Evolutionary conservation across 2,888 invertebrate species (phyloP).

Genomic region (Bugulina stolonifera): DNA sequence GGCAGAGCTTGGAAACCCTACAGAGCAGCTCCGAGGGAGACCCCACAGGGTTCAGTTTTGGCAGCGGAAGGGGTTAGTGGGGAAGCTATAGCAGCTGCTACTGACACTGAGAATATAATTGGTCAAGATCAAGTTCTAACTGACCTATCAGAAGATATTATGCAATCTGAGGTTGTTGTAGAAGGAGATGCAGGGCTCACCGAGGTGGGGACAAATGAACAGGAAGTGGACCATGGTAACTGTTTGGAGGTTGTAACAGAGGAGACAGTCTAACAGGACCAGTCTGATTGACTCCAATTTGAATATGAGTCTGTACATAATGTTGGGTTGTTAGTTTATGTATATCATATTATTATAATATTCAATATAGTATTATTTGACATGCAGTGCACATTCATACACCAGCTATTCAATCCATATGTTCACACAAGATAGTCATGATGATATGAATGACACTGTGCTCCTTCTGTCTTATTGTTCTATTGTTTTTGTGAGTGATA

Average conservation of each 20-base stretch:
- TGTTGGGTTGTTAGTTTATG: too few relatives aligned
- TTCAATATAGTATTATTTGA: too few relatives aligned
- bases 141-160: background rate
- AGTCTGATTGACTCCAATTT: too few relatives aligned
- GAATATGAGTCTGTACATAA: too few relatives aligned
- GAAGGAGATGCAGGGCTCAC: background rate
- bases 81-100: background rate
- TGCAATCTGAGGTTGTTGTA: too few relatives aligned
- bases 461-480: too few relatives aligned
- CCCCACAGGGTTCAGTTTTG: background rate
- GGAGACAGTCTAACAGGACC: background rate
- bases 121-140: background rate
- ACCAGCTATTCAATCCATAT: too few relatives aligned
- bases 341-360: too few relatives aligned
- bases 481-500: too few relatives aligned
- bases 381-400: too few relatives aligned
- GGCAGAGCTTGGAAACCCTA: background rate
- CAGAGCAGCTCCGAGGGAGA: background rate
- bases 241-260: background rate
- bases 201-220: background rate
- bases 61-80: background rate
- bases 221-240: background rate
- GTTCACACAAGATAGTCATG: too few relatives aligned
- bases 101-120: background rate
- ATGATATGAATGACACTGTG: too few relatives aligned